Conservation (phyloP, 1,140 invertebrate genomes). For the Penaeus indicus region DNA sequence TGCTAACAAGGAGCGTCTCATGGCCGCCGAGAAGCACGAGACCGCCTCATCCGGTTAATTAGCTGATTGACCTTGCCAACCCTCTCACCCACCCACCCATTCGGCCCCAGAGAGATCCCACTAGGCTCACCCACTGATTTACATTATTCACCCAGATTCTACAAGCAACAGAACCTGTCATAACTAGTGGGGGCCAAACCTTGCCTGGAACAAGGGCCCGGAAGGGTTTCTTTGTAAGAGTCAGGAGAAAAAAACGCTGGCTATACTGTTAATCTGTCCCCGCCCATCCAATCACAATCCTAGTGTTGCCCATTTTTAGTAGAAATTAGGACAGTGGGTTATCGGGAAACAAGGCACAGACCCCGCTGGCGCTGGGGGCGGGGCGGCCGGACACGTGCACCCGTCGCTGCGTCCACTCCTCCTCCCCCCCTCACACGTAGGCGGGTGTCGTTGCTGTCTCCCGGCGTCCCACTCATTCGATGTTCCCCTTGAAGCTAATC, state of each 20-base stretch:
- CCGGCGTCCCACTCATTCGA: conserved; percentile 33
- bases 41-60: conserved; percentile 77
- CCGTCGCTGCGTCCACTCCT: no score
- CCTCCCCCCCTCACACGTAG: not conserved
- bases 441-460: not conserved
- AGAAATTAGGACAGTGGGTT: conserved; percentile 22
- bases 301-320: conserved; percentile 40
- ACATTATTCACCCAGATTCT: conserved; percentile 1
- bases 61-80: not conserved
- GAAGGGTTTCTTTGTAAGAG: no score
- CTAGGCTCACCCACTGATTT: conserved; percentile 28
- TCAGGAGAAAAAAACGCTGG: not conserved
- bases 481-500: conserved; percentile 55
- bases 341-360: no score
- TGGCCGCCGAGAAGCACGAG: conserved; percentile 71
- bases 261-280: conserved; percentile 35
- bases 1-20: conserved; percentile 82
- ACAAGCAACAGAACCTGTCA: no score
- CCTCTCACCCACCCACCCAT: conserved; percentile 54
- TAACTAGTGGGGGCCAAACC: no score
- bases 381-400: no score
- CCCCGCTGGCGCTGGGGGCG: no score
- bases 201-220: no score
- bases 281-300: conserved; percentile 39
- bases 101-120: conserved; percentile 33